Base-by-base conservation (phyloP, 2,797 vertebrate genomes). In the Schizopygopsis malacanthus region DNA sequence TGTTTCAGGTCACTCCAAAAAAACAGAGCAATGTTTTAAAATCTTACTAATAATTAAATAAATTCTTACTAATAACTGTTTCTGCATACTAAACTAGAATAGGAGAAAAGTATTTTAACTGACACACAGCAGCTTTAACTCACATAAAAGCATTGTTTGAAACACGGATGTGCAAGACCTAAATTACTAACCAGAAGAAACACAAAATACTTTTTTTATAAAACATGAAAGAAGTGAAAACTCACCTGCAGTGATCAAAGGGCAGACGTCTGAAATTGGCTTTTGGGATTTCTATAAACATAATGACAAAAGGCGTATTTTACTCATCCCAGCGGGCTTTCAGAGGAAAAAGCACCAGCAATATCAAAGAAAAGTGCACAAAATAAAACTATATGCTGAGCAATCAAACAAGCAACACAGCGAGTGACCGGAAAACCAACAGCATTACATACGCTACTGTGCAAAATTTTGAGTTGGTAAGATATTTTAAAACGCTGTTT, bases 201-300 rank as follows among this genome's bases (percentile, higher is more conserved):
- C 39, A 65, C 20, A 79, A 79, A 79, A 13, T 9, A 43, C 16
- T 22, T 13, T 59, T 41, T 79, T 67, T 9, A 52, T 20, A n/a
- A 72, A 25, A 78, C 33, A 83, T 69, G 16, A 54, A 70, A 33
- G 25, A 39, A 52, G 16, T 67, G n/a, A 18, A 5, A 15, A 33
- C 93, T 94, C 92, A 99, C 98, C 98, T 99, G 96, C 98, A 99
- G 91, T 99, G 98, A 93, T 99, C 98, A 88, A 99, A 99, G 0
- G 98, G 95, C 59, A 99, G 95, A 6, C 98, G 96, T 39, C 97
- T 95, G 90, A 99, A 99, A 92, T 97, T 96, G 67, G 96, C 83
- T 87, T 95, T 94, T 5, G 98, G 97, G 71, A 98, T 95, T 89
- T 97, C 98, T 99, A 90, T 0, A 87, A 72, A 72, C 79, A 89